A percentile compares a stretch with the other conserved stretches of the same genome.
Conservation (phyloP, 1,140 invertebrate genomes). For the Archivesica marissinica region DNA sequence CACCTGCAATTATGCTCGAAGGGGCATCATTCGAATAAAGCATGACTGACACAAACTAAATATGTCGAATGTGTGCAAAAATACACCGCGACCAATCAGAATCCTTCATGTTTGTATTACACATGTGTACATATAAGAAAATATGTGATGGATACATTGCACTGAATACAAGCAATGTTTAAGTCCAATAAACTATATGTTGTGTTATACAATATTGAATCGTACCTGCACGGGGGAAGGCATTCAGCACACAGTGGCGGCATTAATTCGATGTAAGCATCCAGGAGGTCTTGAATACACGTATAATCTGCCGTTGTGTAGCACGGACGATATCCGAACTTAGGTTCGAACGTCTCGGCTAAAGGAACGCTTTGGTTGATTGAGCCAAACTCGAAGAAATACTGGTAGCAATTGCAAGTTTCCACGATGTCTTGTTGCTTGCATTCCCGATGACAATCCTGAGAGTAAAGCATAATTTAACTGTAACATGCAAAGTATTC, state of each 20-base stretch:
- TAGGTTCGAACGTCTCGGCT: neutral
- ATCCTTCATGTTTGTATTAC: no score
- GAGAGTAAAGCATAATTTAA: neutral
- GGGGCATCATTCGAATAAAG: no score
- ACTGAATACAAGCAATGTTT: no score
- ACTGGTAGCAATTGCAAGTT: conserved; percentile 14
- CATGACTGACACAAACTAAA: no score
- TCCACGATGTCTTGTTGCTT: neutral
- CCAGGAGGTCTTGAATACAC: neutral
- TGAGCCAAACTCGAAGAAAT: neutral
- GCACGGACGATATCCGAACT: neutral
- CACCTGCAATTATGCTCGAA: no score
- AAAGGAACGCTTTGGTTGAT: neutral
- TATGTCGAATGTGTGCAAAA: no score
- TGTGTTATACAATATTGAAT: no score
- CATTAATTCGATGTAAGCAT: neutral
- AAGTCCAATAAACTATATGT: no score
- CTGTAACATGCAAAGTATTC: no score
- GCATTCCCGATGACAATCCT: conserved; percentile 8
- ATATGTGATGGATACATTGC: no score
- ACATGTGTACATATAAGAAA: no score
- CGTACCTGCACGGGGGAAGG: neutral
- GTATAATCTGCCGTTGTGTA: neutral
- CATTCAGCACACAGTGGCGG: neutral
- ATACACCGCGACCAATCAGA: no score